A percentile compares a stretch with the other conserved stretches of the same genome.
phyloP scores from a whole-genome alignment of 2,888 invertebrate genomes.

The Anarsia innoxiella region DNA sequence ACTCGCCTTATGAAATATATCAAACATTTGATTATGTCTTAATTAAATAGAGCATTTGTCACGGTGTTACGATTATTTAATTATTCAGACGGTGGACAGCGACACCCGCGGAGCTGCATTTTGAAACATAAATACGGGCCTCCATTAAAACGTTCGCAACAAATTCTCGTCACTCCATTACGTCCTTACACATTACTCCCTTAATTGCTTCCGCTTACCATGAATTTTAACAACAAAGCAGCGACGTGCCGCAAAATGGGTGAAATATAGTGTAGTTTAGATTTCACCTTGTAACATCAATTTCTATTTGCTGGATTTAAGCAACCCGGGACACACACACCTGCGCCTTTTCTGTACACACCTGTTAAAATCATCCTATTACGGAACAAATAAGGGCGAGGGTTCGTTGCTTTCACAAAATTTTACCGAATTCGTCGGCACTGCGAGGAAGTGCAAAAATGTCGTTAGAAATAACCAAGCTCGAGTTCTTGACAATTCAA shows the following conservation, averaged over 20 bases:
- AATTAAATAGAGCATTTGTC: slow-evolving; percentile 25
- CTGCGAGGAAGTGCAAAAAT: slow-evolving; percentile 1
- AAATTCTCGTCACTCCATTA: slow-evolving; percentile 66
- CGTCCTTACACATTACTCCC: slow-evolving; percentile 63
- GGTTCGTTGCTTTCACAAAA: slow-evolving; percentile 9
- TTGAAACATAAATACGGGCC: slow-evolving; percentile 53
- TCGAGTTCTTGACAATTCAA: not conserved
- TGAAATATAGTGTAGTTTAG: slow-evolving; percentile 60
- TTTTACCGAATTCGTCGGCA: slow-evolving; percentile 9
- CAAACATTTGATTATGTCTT: slow-evolving; percentile 9
- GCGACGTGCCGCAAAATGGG: slow-evolving; percentile 51
- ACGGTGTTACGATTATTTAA: slow-evolving; percentile 37
- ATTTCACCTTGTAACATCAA: slow-evolving; percentile 59
- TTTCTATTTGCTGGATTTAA: slow-evolving; percentile 61
- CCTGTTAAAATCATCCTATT: slow-evolving; percentile 35
- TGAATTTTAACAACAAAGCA: slow-evolving; percentile 67
- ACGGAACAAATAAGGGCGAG: slow-evolving; percentile 24
- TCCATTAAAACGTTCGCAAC: slow-evolving; percentile 58
- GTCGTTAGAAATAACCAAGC: slow-evolving; percentile 1
- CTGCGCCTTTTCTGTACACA: slow-evolving; percentile 52
- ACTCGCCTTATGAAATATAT: slow-evolving; percentile 2
- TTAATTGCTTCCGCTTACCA: slow-evolving; percentile 68
- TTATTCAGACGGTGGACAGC: slow-evolving; percentile 38
- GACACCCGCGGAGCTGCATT: slow-evolving; percentile 44
- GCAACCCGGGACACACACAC: slow-evolving; percentile 47